A percentile compares a stretch with the other conserved stretches of the same genome.
phyloP scores from a whole-genome alignment of 2,797 vertebrate genomes.

The Notolepis coatsorum region DNA sequence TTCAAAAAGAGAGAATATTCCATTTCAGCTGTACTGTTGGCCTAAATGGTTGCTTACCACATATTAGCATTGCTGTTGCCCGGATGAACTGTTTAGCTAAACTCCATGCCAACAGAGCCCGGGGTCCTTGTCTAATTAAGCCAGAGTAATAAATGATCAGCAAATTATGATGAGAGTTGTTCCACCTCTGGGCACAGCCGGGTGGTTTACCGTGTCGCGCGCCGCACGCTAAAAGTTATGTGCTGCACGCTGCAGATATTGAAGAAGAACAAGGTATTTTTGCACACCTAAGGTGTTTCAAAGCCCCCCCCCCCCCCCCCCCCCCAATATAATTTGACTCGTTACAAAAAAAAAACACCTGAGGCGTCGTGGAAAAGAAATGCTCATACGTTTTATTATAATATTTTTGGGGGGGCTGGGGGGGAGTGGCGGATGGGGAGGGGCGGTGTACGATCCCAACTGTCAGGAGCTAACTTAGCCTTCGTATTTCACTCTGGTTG shows the following conservation, averaged over 20 bases:
- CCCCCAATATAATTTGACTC: not conserved
- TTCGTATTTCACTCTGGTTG: conserved; percentile 40
- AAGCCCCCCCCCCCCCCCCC: not conserved
- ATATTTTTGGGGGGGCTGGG: not conserved
- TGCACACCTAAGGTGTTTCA: conserved; percentile 38
- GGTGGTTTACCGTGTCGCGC: conserved; percentile 21
- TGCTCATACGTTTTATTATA: not conserved
- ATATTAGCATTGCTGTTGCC: conserved; percentile 46
- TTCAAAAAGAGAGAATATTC: conserved; percentile 21
- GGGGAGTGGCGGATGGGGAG: not conserved
- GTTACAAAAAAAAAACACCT: conserved; percentile 5
- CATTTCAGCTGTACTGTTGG: conserved; percentile 11
- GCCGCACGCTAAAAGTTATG: conserved; percentile 5
- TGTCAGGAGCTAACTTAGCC: conserved; percentile 20
- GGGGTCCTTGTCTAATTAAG: conserved; percentile 64
- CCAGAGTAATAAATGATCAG: conserved; percentile 59
- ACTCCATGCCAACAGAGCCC: conserved; percentile 38
- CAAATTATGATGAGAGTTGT: conserved; percentile 39
- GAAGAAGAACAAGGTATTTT: conserved; percentile 23
- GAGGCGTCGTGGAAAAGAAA: not conserved
- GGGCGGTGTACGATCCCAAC: conserved; percentile 30
- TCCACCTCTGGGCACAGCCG: conserved; percentile 39
- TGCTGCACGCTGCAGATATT: conserved; percentile 14
- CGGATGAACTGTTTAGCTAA: conserved; percentile 59
- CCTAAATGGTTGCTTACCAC: conserved; percentile 32